Evolutionary conservation across 1,140 invertebrate species (phyloP).

Genomic region (Drosophila suzukii): DNA sequence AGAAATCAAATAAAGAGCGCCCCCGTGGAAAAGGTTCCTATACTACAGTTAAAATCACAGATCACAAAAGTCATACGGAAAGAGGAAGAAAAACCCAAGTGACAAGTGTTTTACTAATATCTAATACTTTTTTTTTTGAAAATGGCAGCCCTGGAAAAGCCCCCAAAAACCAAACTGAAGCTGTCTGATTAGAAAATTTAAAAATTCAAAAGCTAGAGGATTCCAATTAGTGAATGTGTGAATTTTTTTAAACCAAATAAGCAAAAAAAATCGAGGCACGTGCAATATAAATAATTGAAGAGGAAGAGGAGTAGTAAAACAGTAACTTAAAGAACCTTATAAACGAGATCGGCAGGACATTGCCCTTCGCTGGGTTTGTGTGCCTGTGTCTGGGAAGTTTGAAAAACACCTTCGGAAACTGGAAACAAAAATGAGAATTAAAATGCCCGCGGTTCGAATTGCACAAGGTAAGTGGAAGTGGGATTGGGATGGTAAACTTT

Average conservation of each 20-base stretch:
- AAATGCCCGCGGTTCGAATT: slow-evolving; percentile 97
- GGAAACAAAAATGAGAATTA: slow-evolving; percentile 94
- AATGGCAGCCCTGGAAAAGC: slow-evolving; percentile 25
- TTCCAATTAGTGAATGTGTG: slow-evolving; percentile 17
- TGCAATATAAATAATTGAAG: slow-evolving; percentile 34
- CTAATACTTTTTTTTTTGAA: slow-evolving; percentile 2
- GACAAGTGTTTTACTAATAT: slow-evolving; percentile 23
- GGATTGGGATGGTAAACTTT: slow-evolving; percentile 2
- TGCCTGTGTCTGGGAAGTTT: slow-evolving; percentile 59
- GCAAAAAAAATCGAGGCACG: slow-evolving; percentile 8
- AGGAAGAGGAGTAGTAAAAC: background rate
- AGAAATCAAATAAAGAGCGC: background rate
- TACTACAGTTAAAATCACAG: slow-evolving; percentile 5
- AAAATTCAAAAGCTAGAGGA: slow-evolving; percentile 11
- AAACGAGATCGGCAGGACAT: slow-evolving; percentile 34
- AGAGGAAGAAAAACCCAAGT: slow-evolving; percentile 2
- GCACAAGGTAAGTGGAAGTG: slow-evolving; percentile 90
- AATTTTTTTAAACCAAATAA: slow-evolving; percentile 19
- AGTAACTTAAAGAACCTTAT: slow-evolving; percentile 14
- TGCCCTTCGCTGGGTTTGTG: slow-evolving; percentile 58
- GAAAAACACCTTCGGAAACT: slow-evolving; percentile 72
- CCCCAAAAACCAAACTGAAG: slow-evolving; percentile 35
- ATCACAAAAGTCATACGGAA: slow-evolving; percentile 5
- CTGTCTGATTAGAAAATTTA: slow-evolving; percentile 36
- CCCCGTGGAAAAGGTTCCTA: slow-evolving; percentile 44